Evolutionary conservation across 2,113 vertebrate species (phyloP), one percentile per base, ranked within the genome.

Genomic region (Numida meleagris): DNA sequence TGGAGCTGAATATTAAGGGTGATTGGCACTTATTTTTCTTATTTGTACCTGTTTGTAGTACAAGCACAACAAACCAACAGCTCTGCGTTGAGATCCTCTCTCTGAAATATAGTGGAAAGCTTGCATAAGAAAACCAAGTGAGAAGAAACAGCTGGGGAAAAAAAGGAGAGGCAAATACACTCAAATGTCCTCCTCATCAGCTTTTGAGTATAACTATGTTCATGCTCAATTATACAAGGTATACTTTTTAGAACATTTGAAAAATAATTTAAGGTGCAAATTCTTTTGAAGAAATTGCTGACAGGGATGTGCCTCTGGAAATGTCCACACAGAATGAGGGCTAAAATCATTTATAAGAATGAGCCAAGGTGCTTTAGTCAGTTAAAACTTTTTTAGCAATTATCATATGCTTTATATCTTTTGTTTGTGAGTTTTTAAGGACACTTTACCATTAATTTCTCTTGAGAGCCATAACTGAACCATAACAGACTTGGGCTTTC

Each of bases 401-500:
- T 95, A 90, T 84, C 73, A 66, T 48, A 24, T 34, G 67, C 82
- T 90, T 91, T 68, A 23, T 65, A 38, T 91, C n/a, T 95, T 93
- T 82, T 94, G 63, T 58, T 70, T 96, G 77, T 90, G 81, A 51
- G 40, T 82, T 93, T 94, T 84, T 71, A 82, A 95, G 68, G 89
- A 87, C 45, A 70, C 13, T 78, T 96, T 89, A 86, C 33, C 48
- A 66, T 40, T 79, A 85, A 80, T 48, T 90, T 84, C 83, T 88
- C 34, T 67, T 83, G 24, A 93, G 43, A 91, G 48, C 62, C 67
- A 71, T 81, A 88, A 87, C 92, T 90, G 92, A 67, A 73, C 80
- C 71, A 48, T 20, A 42, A 58, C 12, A 42, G 36, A 42, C 50
- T 78, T 93, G 48, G 55, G 38, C 50, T 95, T 89, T 86, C 70